Evolutionary conservation across 2,113 vertebrate genomes (phyloP), one percentile per base, ranked within the genome.

Genomic region (Aphyosemion australe): DNA sequence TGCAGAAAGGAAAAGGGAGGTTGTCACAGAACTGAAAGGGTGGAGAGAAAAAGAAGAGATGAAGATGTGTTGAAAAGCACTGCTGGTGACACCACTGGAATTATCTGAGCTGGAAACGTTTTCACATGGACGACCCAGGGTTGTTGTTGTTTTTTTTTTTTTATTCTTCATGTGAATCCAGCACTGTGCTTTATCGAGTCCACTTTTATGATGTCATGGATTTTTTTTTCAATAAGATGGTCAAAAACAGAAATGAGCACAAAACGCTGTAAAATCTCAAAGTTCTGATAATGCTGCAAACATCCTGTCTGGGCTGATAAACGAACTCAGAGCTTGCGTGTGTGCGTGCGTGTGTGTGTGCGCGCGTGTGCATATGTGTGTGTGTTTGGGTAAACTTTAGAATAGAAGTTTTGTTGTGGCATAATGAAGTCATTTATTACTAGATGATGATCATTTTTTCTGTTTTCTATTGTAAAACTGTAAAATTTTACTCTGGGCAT

Each of bases 241-340:
- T 26, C 26, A 26, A 54, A 62, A 66, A 61, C 21, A n/a, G 61
- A 13, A 58, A 46, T n/a, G 51, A 74, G 76, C 20, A 72, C 69
- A 62, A 66, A 65, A 12, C 48, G 32, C 78, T 76, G 77, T 83
- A 72, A 78, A 72, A 65, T 80, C 48, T 83, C 63, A 31, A 69
- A 74, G 69, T 82, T 79, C 69, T 80, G 65, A 85, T 69, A 72
- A 79, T 84, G 86, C 88, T 88, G 86, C 84, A 82, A 73, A 78
- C 54, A 61, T 73, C 76, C 84, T 45, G 69, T 85, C 46, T 70
- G 42, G 61, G 57, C 68, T 69, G 46, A 55, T 37, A 10, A 37
- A 37, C 6, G 4, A 7, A 8, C 6, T 10, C 60, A 59, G 26
- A 75, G 46, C 67, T 68, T 46, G 15, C 7, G 4, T 15, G 66